A percentile compares a stretch with the other conserved stretches of the same genome.
phyloP scores from a whole-genome alignment of 2,888 invertebrate genomes.

The Eupeodes latifasciatus region DNA sequence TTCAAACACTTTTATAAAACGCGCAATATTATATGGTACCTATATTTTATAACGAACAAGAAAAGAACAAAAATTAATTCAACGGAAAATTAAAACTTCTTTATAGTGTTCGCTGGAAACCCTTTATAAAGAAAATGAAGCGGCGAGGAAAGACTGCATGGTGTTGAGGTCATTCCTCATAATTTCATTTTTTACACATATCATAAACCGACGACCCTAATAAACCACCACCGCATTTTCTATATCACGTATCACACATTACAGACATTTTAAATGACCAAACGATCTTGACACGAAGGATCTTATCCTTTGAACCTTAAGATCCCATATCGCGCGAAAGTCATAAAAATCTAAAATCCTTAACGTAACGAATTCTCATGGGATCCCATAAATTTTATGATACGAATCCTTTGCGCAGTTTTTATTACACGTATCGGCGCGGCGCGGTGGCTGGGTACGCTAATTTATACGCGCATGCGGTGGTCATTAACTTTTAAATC shows the following conservation, averaged over 20 bases:
- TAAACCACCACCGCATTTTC: constrained; percentile 57
- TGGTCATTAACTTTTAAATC: constrained; percentile 67
- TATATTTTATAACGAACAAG: neutral
- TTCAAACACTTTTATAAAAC: constrained; percentile 13
- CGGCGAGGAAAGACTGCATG: constrained; percentile 3
- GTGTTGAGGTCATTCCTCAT: constrained; percentile 65
- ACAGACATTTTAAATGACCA: neutral
- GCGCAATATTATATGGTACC: constrained; percentile 38
- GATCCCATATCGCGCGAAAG: constrained; percentile 51
- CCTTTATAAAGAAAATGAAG: constrained; percentile 23
- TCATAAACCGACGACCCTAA: constrained; percentile 40
- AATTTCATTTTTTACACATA: constrained; percentile 66
- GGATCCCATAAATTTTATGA: constrained; percentile 69
- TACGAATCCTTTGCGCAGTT: constrained; percentile 64
- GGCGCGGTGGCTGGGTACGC: neutral
- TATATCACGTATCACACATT: constrained; percentile 25
- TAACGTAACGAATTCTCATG: constrained; percentile 71
- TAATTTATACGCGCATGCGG: constrained; percentile 54
- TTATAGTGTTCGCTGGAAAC: neutral
- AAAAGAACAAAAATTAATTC: constrained; percentile 16
- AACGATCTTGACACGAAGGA: neutral
- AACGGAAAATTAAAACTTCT: constrained; percentile 12
- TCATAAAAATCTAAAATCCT: constrained; percentile 61
- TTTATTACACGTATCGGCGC: constrained; percentile 37
- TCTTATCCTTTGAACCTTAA: constrained; percentile 62